These are phyloP conservation scores for Sitophilus oryzae DNA, from an alignment of 1,140 invertebrate genomes.

Conservation along the genomic window DNA sequence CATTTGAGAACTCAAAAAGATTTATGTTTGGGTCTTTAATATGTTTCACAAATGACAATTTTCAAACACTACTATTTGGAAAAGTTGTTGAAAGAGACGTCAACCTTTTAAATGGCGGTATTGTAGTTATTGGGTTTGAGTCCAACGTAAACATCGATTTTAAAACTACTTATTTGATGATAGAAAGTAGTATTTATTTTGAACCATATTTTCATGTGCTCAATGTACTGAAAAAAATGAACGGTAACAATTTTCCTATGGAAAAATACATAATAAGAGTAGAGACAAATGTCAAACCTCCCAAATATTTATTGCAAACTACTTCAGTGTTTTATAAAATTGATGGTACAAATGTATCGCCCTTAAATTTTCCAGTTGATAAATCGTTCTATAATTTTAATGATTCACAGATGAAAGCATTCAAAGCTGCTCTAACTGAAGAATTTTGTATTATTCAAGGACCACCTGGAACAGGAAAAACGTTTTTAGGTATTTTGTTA, in stretches of 20 bases:
- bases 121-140: constrained; percentile 47
- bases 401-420: constrained; percentile 54
- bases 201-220: constrained; percentile 62
- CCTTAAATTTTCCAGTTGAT: constrained; percentile 29
- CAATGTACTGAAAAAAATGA: constrained; percentile 52
- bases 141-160: constrained; percentile 34
- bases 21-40: constrained; percentile 70
- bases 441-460: constrained; percentile 73
- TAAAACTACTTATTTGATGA: constrained; percentile 50
- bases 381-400: constrained; percentile 44
- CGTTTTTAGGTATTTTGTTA: constrained; percentile 50
- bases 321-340: constrained; percentile 17
- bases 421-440: constrained; percentile 52
- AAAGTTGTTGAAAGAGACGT: constrained; percentile 55
- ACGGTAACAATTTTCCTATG: constrained; percentile 54
- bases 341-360: constrained; percentile 13
- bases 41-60: constrained; percentile 62
- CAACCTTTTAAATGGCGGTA: constrained; percentile 45
- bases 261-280: constrained; percentile 50
- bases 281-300: constrained; percentile 28
- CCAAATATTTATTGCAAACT: constrained; percentile 26
- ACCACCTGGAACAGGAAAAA: constrained; percentile 77
- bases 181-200: constrained; percentile 62
- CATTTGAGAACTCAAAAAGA: constrained; percentile 45
- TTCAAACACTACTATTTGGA: constrained; percentile 60